Evolutionary conservation across 2,113 vertebrate genomes (phyloP).

Genomic region (Cyprinodon variegatus): DNA sequence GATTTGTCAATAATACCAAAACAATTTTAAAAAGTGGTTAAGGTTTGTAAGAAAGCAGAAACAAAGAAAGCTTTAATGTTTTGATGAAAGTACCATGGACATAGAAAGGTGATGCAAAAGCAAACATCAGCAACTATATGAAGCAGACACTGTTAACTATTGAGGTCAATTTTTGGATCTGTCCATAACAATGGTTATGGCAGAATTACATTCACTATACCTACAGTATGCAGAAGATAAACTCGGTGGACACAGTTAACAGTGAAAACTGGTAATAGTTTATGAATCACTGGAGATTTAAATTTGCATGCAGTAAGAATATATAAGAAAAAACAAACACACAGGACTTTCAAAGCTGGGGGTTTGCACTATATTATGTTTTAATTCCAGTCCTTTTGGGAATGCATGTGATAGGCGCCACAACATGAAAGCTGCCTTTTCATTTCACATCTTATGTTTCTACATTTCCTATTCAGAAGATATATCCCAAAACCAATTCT

Average conservation of each 20-base stretch:
- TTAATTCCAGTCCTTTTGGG: not conserved
- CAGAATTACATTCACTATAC: not conserved
- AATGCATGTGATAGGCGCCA: not conserved
- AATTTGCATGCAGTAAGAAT: not conserved
- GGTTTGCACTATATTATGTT: not conserved
- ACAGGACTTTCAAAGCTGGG: not conserved
- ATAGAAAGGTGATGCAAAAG: too few relatives aligned
- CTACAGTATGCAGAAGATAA: not conserved
- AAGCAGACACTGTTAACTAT: too few relatives aligned
- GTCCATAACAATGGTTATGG: not conserved
- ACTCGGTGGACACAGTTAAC: not conserved
- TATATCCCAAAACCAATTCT: not conserved
- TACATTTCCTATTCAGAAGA: constrained; percentile 6
- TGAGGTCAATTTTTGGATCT: too few relatives aligned
- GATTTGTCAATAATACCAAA: too few relatives aligned
- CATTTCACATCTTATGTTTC: not conserved
- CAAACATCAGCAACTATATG: too few relatives aligned
- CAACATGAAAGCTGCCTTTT: not conserved
- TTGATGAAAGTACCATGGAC: too few relatives aligned
- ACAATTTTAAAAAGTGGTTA: too few relatives aligned
- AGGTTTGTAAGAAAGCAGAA: too few relatives aligned
- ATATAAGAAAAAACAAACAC: not conserved
- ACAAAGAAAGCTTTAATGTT: too few relatives aligned
- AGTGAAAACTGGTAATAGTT: not conserved
- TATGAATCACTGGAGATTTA: not conserved